A percentile compares a stretch with the other conserved stretches of the same genome.
Conservation (phyloP, 2,797 vertebrate species). For the Peromyscus nudipes region DNA sequence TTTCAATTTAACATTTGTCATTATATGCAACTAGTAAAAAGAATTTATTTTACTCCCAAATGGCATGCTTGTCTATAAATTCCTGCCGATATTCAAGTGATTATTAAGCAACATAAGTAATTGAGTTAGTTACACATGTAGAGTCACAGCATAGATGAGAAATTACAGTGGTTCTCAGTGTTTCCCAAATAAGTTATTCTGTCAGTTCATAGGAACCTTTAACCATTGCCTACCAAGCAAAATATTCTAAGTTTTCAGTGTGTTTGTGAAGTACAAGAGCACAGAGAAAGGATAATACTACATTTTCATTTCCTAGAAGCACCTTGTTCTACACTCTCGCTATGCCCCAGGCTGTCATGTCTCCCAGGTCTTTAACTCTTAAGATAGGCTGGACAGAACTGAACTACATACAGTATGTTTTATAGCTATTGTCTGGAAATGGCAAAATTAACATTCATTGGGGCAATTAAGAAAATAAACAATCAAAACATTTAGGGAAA, state of each 20-base stretch:
- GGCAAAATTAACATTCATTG: background rate
- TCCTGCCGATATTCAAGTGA: background rate
- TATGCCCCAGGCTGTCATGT: background rate
- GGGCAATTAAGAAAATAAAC: conserved; percentile 19
- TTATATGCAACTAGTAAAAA: background rate
- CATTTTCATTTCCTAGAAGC: background rate
- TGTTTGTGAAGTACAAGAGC: background rate
- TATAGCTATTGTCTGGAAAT: background rate
- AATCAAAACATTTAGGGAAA: background rate
- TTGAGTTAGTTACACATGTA: background rate
- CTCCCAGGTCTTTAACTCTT: background rate
- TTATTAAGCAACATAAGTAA: background rate
- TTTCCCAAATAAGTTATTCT: background rate
- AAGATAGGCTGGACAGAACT: background rate
- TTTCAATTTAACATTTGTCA: conserved; percentile 39
- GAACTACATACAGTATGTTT: fast-evolving
- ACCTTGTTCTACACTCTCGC: background rate
- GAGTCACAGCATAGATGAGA: background rate
- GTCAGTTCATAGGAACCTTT: background rate
- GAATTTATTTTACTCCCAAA: background rate
- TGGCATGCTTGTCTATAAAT: background rate
- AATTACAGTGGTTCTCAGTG: background rate
- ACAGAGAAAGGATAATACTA: background rate
- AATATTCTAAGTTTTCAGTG: background rate
- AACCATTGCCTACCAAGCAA: background rate